These are phyloP conservation scores for Saccostrea echinata DNA, from an alignment of 1,140 invertebrate genomes.

Conservation along the genomic window DNA sequence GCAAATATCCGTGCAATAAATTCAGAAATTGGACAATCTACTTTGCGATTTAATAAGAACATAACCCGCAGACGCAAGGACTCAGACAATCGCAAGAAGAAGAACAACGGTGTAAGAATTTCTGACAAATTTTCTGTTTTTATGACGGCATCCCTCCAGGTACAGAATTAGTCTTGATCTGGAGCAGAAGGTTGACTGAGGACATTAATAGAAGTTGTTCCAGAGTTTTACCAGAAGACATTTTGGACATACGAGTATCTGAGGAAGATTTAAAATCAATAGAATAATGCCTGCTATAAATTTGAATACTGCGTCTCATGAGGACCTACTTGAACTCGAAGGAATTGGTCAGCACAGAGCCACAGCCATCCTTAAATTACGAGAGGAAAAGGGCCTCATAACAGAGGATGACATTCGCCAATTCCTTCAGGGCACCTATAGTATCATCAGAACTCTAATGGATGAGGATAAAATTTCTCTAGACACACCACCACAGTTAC, in stretches of 20 bases:
- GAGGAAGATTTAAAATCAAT: constrained; percentile 5
- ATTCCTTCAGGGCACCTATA: constrained; percentile 8
- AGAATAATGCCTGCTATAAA: neutral
- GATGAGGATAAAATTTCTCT: neutral
- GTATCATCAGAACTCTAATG: neutral
- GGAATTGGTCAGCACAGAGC: neutral
- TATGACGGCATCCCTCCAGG: neutral
- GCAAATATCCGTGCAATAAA: constrained; percentile 5
- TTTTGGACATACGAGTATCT: constrained; percentile 4
- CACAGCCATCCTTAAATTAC: neutral
- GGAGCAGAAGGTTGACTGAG: constrained; percentile 2
- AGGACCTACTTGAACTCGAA: constrained; percentile 3
- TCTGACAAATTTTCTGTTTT: constrained; percentile 11
- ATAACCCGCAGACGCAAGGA: neutral
- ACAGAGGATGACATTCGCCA: neutral
- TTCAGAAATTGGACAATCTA: constrained; percentile 16
- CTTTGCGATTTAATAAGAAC: neutral
- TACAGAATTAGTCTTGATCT: neutral
- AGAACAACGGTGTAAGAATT: constrained; percentile 10
- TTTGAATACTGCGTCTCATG: neutral
- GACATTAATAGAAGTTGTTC: constrained; percentile 4
- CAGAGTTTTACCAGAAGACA: constrained; percentile 9
- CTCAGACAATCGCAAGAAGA: neutral
- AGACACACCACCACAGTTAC: neutral
- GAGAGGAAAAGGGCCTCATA: neutral